Evolutionary conservation across 2,888 invertebrate genomes (phyloP).

Genomic region (Seira ritae): DNA sequence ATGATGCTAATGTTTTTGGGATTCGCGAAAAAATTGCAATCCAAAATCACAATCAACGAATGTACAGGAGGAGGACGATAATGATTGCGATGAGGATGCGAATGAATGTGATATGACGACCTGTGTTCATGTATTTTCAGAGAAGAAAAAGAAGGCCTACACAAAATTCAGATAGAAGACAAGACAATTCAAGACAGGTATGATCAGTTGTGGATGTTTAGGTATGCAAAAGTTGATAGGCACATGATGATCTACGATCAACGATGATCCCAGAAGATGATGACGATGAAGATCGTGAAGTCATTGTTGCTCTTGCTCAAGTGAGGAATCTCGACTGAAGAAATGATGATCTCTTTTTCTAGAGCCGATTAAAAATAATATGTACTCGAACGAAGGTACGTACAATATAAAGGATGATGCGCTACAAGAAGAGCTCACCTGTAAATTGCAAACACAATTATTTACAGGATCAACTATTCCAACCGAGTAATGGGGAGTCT

Average conservation of each 20-base stretch:
- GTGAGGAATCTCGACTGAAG: background rate
- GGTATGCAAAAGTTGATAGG: background rate
- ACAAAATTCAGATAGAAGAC: background rate
- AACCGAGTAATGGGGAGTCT: no score
- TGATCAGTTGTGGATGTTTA: background rate
- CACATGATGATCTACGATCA: conserved; percentile 6
- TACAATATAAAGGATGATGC: no score
- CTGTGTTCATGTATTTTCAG: conserved; percentile 1
- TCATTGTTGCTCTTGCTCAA: background rate
- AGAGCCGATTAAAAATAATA: no score
- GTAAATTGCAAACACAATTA: no score
- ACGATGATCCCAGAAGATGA: no score
- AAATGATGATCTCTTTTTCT: background rate
- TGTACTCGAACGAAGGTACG: no score
- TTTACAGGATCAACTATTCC: no score
- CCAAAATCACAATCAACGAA: conserved; percentile 4
- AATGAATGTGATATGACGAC: no score
- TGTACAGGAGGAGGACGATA: background rate
- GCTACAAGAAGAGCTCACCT: no score
- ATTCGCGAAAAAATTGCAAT: conserved; percentile 13
- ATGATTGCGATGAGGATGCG: background rate
- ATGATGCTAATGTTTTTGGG: background rate
- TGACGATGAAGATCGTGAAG: background rate
- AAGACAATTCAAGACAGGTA: no score
- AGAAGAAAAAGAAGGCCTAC: background rate